These are phyloP conservation scores for Eupeodes luniger DNA, from an alignment of 2,888 invertebrate genomes.

Conservation along the genomic window DNA sequence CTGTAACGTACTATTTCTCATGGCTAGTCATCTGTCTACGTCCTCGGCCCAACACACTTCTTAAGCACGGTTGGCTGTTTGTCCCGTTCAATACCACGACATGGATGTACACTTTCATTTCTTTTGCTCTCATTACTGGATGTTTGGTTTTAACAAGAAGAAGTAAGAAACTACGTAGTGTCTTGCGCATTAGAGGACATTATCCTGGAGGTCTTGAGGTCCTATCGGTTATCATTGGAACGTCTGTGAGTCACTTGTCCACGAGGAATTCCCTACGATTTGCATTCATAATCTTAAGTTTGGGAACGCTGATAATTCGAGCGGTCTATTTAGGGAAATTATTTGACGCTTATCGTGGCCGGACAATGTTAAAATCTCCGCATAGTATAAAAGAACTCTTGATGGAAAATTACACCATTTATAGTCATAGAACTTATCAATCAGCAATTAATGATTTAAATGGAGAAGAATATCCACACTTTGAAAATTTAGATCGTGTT, in stretches of 20 bases:
- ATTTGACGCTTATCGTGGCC: conserved; percentile 28
- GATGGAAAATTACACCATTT: not conserved
- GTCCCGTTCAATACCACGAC: not conserved
- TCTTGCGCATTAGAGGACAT: not conserved
- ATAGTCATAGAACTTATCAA: not conserved
- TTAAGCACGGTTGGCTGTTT: not conserved
- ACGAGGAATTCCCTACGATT: not conserved
- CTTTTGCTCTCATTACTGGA: not conserved
- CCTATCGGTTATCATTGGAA: not conserved
- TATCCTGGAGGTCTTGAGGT: not conserved
- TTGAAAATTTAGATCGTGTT: not conserved
- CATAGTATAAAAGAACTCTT: not conserved
- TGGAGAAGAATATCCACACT: not conserved
- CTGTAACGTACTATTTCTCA: not conserved
- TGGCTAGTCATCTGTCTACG: not conserved
- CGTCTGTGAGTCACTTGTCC: not conserved
- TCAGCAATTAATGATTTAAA: not conserved
- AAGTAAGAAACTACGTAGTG: not conserved
- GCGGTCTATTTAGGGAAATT: conserved; percentile 23
- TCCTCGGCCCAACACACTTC: not conserved
- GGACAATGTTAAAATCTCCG: not conserved
- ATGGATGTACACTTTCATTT: not conserved
- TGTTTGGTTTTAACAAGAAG: not conserved
- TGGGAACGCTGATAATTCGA: conserved; percentile 2
- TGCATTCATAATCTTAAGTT: conserved; percentile 2